phyloP scores from a whole-genome alignment of 2,888 invertebrate genomes.

The Aphidius colemani region DNA sequence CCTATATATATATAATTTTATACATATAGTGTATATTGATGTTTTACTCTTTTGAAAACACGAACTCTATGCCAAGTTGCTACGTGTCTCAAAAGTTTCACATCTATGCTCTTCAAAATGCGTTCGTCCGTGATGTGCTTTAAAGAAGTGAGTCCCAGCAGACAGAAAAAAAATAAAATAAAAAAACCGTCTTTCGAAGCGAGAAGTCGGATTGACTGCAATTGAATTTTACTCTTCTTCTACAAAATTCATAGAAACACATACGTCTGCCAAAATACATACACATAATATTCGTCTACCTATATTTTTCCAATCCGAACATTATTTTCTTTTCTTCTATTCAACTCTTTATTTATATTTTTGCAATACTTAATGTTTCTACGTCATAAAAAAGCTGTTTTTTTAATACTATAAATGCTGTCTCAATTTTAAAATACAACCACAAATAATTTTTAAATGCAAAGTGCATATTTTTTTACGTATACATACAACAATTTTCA shows the following conservation, averaged over 20 bases:
- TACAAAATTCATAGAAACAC: constrained; percentile 19
- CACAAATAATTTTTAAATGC: too few relatives aligned
- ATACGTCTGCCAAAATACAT: constrained; percentile 3
- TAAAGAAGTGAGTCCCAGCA: constrained; percentile 2
- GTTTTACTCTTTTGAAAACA: too few relatives aligned
- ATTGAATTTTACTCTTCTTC: constrained; percentile 29
- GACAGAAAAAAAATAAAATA: constrained; percentile 4
- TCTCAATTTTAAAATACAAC: too few relatives aligned
- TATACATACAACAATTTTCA: too few relatives aligned
- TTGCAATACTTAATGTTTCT: not conserved
- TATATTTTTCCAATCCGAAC: not conserved
- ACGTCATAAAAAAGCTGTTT: not conserved
- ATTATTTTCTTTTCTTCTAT: not conserved
- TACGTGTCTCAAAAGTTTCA: constrained; percentile 8
- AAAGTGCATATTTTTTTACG: too few relatives aligned
- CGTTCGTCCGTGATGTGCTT: constrained; percentile 9
- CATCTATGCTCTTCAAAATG: not conserved
- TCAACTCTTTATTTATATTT: not conserved
- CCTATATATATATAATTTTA: too few relatives aligned
- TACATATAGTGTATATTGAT: too few relatives aligned
- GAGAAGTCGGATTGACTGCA: constrained; percentile 28
- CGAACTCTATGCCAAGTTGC: constrained; percentile 1
- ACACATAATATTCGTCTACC: not conserved
- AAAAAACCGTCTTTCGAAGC: not conserved
- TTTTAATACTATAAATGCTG: too few relatives aligned